Percentiles rank a stretch among this genome's conserved stretches.
Conservation (phyloP, 2,113 vertebrate genomes). For the Oryzias javanicus region DNA sequence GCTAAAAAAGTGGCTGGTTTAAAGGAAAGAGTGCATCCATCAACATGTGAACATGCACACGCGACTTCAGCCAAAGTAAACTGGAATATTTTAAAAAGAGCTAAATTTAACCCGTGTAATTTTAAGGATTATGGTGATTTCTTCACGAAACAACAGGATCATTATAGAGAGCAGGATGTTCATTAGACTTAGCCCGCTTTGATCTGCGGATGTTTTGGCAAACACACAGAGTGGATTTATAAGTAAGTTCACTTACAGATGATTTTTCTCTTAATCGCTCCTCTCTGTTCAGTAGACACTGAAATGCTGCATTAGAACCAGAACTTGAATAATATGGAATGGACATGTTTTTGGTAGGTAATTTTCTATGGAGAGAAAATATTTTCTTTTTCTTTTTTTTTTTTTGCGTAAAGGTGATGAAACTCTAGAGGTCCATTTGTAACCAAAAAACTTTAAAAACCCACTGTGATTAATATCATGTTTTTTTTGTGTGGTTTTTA, state of each 20-base stretch:
- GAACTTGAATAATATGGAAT: conserved; percentile 12
- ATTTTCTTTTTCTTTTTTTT: too few relatives aligned
- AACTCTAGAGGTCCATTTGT: too few relatives aligned
- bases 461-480: too few relatives aligned
- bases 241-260: conserved; percentile 61
- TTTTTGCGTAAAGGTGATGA: too few relatives aligned
- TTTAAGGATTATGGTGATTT: conserved; percentile 72
- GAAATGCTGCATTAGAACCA: conserved; percentile 54
- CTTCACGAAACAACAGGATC: conserved; percentile 66
- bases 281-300: conserved; percentile 54
- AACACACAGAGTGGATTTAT: conserved; percentile 62
- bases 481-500: too few relatives aligned
- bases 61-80: conserved; percentile 22
- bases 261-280: conserved; percentile 50
- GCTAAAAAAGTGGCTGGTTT: conserved; percentile 32
- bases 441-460: too few relatives aligned
- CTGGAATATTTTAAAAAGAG: conserved; percentile 58
- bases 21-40: conserved; percentile 23
- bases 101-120: conserved; percentile 67
- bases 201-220: conserved; percentile 68
- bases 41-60: conserved; percentile 27
- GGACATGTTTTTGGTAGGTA: background rate
- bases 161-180: conserved; percentile 73
- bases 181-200: conserved; percentile 66
- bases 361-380: too few relatives aligned